These are phyloP conservation scores for Psilanteris sp. DNA, from an alignment of 1,140 invertebrate species.

Conservation along the genomic window DNA sequence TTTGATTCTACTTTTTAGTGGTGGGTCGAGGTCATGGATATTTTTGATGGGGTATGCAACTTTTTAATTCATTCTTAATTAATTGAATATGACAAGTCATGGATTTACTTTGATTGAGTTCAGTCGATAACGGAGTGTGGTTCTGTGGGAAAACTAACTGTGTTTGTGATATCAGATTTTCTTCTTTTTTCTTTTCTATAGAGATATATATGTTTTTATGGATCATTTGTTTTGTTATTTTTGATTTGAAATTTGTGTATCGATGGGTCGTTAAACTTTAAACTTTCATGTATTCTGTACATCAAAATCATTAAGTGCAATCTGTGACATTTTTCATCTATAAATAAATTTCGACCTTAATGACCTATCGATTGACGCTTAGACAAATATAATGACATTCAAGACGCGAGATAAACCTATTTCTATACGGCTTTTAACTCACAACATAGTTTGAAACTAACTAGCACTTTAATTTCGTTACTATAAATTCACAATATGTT, in stretches of 20 bases:
- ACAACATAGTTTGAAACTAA: slow-evolving; percentile 12
- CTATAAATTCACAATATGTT: slow-evolving; percentile 1
- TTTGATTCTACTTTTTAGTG: slow-evolving; percentile 89
- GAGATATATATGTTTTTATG: too few relatives aligned
- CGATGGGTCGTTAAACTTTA: slow-evolving; percentile 23
- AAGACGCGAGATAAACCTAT: slow-evolving; percentile 11
- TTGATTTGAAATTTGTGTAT: too few relatives aligned
- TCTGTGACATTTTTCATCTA: slow-evolving; percentile 6
- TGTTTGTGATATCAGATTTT: too few relatives aligned
- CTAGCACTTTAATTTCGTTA: slow-evolving; percentile 21
- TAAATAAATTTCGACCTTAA: slow-evolving; percentile 16
- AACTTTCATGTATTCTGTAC: neutral
- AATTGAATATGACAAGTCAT: neutral
- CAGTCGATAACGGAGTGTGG: too few relatives aligned
- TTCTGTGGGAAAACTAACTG: too few relatives aligned
- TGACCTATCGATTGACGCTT: slow-evolving; percentile 35
- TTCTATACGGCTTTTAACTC: slow-evolving; percentile 30
- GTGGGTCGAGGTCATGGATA: slow-evolving; percentile 96
- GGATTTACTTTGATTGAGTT: too few relatives aligned
- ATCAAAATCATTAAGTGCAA: neutral
- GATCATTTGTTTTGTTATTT: too few relatives aligned
- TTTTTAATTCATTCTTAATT: slow-evolving; percentile 79
- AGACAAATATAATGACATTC: slow-evolving; percentile 3
- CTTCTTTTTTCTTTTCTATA: too few relatives aligned
- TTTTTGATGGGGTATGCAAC: slow-evolving; percentile 92